A percentile compares a stretch with the other conserved stretches of the same genome.
phyloP scores from a whole-genome alignment of 2,797 vertebrate species.

The Merluccius polli region DNA sequence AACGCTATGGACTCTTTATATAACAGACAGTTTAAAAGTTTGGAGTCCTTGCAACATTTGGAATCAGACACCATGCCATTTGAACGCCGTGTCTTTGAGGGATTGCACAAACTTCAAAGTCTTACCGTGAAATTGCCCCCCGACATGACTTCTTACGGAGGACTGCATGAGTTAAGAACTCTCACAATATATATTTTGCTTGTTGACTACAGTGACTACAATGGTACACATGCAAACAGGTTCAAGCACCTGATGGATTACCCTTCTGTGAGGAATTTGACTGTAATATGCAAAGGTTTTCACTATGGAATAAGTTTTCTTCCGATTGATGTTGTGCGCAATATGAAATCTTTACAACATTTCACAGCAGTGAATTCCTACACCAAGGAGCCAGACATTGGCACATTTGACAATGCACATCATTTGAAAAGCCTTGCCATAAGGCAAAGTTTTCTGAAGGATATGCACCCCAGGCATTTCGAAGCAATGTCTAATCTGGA shows the following conservation, averaged over 20 bases:
- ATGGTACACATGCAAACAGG: not conserved
- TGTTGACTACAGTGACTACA: accelerated
- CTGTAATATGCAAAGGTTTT: not conserved
- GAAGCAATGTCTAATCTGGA: constrained; percentile 13
- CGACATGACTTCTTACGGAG: not conserved
- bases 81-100: not conserved
- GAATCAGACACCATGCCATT: not conserved
- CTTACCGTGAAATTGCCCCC: not conserved
- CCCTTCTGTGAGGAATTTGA: constrained; percentile 8
- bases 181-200: constrained; percentile 9
- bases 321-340: not conserved
- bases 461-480: not conserved
- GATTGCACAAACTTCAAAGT: constrained; percentile 2
- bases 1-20: too few relatives aligned
- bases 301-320: not conserved
- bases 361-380: not conserved
- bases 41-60: constrained; percentile 9
- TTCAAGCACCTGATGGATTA: constrained; percentile 11
- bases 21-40: not conserved
- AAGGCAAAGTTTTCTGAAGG: not conserved
- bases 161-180: not conserved
- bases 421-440: constrained; percentile 12
- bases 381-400: not conserved
- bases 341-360: constrained; percentile 9
- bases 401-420: constrained; percentile 16